Percentiles rank a stretch among this genome's conserved stretches.
These are phyloP conservation scores for Penaeus chinensis DNA, from an alignment of 1,140 invertebrate species.

Conservation along the genomic window DNA sequence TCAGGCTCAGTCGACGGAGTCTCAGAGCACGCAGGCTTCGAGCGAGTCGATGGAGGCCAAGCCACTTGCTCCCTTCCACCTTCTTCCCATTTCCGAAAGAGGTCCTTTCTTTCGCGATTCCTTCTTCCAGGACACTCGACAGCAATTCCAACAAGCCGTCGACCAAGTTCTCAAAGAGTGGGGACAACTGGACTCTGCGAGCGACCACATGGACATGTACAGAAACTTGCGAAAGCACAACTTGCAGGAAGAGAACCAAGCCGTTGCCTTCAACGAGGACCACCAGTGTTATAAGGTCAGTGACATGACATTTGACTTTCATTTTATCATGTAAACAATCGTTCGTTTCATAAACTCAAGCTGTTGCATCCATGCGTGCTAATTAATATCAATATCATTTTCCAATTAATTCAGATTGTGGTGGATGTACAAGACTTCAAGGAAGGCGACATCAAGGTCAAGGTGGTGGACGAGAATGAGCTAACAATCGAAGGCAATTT, in stretches of 20 bases:
- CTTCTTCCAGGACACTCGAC: conserved; percentile 38
- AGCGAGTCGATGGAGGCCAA: background rate
- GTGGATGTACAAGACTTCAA: conserved; percentile 50
- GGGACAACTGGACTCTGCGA: background rate
- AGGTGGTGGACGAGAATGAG: conserved; percentile 37
- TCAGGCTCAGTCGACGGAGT: background rate
- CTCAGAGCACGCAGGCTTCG: background rate
- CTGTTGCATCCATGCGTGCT: too few species aligned
- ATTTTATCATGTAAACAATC: too few species aligned
- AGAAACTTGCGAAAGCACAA: background rate
- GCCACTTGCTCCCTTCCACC: background rate
- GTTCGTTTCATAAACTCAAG: too few species aligned
- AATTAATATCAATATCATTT: background rate
- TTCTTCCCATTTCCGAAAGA: conserved; percentile 17
- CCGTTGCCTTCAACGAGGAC: conserved; percentile 10
- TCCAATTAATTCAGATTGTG: conserved; percentile 18
- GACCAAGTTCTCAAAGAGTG: conserved; percentile 12
- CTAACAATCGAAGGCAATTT: conserved; percentile 33
- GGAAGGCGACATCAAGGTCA: conserved; percentile 30
- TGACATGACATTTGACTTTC: background rate
- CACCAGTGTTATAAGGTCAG: conserved; percentile 29
- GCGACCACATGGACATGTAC: conserved; percentile 31
- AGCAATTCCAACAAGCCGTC: conserved; percentile 29
- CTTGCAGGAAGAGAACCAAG: conserved; percentile 26
- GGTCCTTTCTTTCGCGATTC: conserved; percentile 42